Evolutionary conservation across 2,888 invertebrate species (phyloP).

Genomic region (Euplexia lucipara): DNA sequence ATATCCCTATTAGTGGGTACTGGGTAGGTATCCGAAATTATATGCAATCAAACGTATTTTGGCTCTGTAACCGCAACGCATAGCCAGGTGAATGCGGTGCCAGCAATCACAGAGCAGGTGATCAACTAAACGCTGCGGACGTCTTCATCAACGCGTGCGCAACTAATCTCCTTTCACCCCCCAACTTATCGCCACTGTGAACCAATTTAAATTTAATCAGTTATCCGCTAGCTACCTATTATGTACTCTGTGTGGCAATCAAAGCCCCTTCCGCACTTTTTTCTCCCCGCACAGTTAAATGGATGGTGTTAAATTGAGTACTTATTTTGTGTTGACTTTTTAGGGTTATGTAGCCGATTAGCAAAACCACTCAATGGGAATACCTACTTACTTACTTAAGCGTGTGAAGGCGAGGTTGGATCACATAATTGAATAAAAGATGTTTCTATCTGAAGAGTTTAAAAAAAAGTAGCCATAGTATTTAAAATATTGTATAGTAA

Average conservation of each 20-base stretch:
- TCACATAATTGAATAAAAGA: too few species aligned
- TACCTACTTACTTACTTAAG: too few species aligned
- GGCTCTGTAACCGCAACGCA: conserved; percentile 69
- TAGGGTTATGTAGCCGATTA: too few species aligned
- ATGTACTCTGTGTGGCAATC: conserved; percentile 78
- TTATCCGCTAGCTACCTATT: conserved; percentile 69
- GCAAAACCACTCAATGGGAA: too few species aligned
- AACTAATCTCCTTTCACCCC: conserved; percentile 80
- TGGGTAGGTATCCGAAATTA: conserved; percentile 27
- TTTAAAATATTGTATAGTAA: too few species aligned
- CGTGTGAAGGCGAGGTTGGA: too few species aligned
- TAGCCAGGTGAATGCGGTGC: conserved; percentile 76
- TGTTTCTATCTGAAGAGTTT: too few species aligned
- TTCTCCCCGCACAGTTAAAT: conserved; percentile 73
- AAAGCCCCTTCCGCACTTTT: conserved; percentile 78
- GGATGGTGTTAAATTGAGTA: conserved; percentile 84
- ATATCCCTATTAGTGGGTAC: conserved; percentile 16
- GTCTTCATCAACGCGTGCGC: conserved; percentile 86
- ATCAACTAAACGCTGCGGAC: conserved; percentile 71
- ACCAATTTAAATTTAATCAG: conserved; percentile 72
- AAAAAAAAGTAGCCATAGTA: too few species aligned
- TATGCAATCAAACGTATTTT: conserved; percentile 62
- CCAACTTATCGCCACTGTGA: conserved; percentile 72
- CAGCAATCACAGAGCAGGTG: conserved; percentile 78
- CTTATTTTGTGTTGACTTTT: conserved; percentile 74